phyloP scores from a whole-genome alignment of 2,888 invertebrate species.

The Lymantria dispar region DNA sequence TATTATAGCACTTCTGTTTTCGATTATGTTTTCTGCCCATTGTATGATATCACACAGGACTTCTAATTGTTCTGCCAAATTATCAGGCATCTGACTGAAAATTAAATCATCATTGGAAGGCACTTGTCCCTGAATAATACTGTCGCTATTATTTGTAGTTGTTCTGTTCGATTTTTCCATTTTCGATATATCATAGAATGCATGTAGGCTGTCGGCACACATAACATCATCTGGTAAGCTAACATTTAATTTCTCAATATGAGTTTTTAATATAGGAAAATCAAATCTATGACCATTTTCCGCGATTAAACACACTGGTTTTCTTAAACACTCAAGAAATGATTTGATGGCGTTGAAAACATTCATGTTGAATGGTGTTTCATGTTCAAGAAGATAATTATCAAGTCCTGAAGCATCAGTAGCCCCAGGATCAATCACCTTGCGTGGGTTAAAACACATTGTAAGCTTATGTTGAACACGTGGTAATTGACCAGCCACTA shows the following conservation, averaged over 20 bases:
- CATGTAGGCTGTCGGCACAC: conserved; percentile 78
- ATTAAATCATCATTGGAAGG: too few species aligned
- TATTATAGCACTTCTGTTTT: too few species aligned
- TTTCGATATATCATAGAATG: conserved; percentile 68
- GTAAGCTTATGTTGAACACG: conserved; percentile 87
- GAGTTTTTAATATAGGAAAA: conserved; percentile 87
- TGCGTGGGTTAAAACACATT: conserved; percentile 86
- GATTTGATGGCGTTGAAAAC: conserved; percentile 79
- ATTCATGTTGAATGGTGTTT: conserved; percentile 81
- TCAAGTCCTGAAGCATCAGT: conserved; percentile 82
- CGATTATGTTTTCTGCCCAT: too few species aligned
- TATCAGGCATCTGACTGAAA: too few species aligned
- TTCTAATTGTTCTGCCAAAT: too few species aligned
- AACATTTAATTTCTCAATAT: conserved; percentile 59
- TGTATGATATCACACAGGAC: too few species aligned
- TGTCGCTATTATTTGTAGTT: too few species aligned
- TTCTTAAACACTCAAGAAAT: conserved; percentile 84
- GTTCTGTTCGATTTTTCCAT: conserved; percentile 9
- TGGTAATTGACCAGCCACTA: conserved; percentile 57
- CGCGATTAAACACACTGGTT: conserved; percentile 90
- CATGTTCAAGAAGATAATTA: conserved; percentile 86
- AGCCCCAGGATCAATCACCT: conserved; percentile 65
- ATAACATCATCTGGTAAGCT: conserved; percentile 74
- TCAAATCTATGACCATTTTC: conserved; percentile 92
- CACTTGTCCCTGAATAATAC: too few species aligned